Base-by-base conservation (phyloP, 2,888 invertebrate genomes). In the Tupiocoris notatus region DNA sequence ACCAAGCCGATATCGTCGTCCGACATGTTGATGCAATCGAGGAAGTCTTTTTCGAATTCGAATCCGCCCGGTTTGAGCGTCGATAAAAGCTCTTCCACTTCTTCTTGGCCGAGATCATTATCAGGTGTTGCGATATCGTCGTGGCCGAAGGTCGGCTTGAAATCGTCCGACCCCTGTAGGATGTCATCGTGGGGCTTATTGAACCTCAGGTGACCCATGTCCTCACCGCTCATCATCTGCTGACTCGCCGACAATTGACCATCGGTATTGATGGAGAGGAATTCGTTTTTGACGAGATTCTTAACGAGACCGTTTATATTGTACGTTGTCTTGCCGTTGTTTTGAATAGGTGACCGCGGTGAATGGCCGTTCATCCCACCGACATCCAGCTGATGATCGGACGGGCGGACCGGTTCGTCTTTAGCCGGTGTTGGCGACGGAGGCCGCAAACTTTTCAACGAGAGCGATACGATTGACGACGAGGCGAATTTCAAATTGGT, bases 11-110 rank as follows among this genome's bases (percentile, higher is more conserved):
- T 57, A 61, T 84, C 85, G 78, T 85, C 85, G 62, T 84, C 85
- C 79, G 84, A 83, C 81, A 86, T 85, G 80, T 87, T 88, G 80
- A 84, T 87, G 80, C 86, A 83, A 80, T 89, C 86, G 25, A 87
- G 85, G 63, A 86, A 83, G 76, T 84, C 84, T 76, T 80, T 79
- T 56, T 81, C 81, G 79, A 81, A 81, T 25, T 77, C 78, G 59
- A 78, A 70, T 21, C 67, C 77, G 18, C 25, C 75, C 1, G 78
- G 74, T 68, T 67, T 62, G 64, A 93, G 89, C 1, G 90, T 92
- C 83, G 91, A 91, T 80, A 93, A 86, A 71, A 93, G 85, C 80
- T 91, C 92, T 23, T 88, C 88, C 1, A 87, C 87, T 82, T 73
- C 73, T 16, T 73, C 73, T 12, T 87, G 88, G 20, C 85, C 88